Conservation (phyloP, 2,797 vertebrate species). For the Anguilla pacifica region DNA sequence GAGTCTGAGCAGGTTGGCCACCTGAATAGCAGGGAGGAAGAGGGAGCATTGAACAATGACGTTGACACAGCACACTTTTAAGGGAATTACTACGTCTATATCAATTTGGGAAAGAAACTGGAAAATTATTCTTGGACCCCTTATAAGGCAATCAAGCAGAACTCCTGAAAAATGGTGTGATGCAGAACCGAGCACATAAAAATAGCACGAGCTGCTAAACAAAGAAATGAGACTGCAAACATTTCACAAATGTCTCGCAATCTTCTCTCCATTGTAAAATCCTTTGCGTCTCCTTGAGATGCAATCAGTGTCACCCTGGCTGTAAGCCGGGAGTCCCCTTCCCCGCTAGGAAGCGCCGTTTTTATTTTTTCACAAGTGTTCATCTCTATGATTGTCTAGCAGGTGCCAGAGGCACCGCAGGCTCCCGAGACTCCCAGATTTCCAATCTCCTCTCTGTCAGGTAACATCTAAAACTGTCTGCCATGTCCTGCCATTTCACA, state of each 20-base stretch:
- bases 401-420: constrained; percentile 34
- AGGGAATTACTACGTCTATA: not conserved
- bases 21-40: constrained; percentile 67
- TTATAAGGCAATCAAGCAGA: not conserved
- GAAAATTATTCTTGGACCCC: not conserved
- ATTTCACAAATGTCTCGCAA: not conserved
- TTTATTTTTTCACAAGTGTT: constrained; percentile 46
- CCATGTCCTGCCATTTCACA: not conserved
- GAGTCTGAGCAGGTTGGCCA: constrained; percentile 94
- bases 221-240: not conserved
- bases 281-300: constrained; percentile 25
- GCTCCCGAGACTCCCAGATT: constrained; percentile 18
- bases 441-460: constrained; percentile 15
- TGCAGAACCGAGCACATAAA: not conserved
- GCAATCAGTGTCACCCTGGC: constrained; percentile 52
- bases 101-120: not conserved
- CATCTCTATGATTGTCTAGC: constrained; percentile 42
- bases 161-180: not conserved
- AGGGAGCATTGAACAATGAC: not conserved
- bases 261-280: not conserved
- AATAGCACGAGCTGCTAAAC: not conserved
- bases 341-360: constrained; percentile 40
- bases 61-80: not conserved
- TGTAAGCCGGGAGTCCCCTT: constrained; percentile 37
- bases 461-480: constrained; percentile 18